Evolutionary conservation across 2,888 invertebrate species (phyloP).

Genomic region (Acanthosepion esculentum): DNA sequence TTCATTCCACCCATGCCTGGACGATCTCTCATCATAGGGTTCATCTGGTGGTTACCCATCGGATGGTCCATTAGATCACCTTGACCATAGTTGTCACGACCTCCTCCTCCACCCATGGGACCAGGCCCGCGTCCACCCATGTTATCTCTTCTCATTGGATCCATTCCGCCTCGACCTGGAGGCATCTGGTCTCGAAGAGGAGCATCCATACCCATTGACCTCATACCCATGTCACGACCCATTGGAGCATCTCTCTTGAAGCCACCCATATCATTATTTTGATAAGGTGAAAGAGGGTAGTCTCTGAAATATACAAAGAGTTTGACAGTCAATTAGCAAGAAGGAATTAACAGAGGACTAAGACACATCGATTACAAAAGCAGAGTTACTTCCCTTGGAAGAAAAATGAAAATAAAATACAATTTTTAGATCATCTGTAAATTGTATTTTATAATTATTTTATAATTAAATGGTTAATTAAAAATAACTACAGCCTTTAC

Average conservation of each 20-base stretch:
- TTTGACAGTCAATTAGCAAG: background rate
- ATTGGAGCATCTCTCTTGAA: slow-evolving; percentile 45
- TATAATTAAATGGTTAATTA: no score
- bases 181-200: slow-evolving; percentile 33
- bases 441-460: no score
- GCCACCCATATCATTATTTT: slow-evolving; percentile 44
- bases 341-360: background rate
- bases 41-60: slow-evolving; percentile 35
- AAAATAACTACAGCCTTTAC: no score
- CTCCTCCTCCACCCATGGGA: slow-evolving; percentile 39
- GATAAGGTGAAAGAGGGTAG: background rate
- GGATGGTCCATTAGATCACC: slow-evolving; percentile 35
- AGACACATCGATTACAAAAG: background rate
- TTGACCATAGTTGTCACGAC: slow-evolving; percentile 1
- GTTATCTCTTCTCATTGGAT: slow-evolving; percentile 43
- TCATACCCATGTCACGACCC: slow-evolving; percentile 49
- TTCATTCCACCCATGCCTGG: slow-evolving; percentile 45
- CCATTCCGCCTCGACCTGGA: slow-evolving; percentile 37
- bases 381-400: background rate
- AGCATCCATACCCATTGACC: slow-evolving; percentile 45
- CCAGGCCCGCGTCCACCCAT: slow-evolving; percentile 41
- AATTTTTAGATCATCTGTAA: no score
- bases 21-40: slow-evolving; percentile 45
- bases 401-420: background rate
- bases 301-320: background rate